Conservation (phyloP, 2,888 invertebrate genomes). For the Synanthedon tipuliformis region DNA sequence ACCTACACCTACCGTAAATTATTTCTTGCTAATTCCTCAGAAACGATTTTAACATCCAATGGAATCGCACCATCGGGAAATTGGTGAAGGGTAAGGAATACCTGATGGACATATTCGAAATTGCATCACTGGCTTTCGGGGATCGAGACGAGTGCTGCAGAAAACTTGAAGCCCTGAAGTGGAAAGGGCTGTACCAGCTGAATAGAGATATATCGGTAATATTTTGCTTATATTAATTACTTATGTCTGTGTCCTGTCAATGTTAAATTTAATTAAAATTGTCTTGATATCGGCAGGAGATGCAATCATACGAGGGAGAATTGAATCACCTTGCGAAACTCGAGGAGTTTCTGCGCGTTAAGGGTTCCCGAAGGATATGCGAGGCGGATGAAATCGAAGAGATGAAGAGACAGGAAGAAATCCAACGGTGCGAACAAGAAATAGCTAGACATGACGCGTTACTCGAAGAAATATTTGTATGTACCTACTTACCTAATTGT, state of each 20-base stretch:
- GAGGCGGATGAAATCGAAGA: conserved; percentile 81
- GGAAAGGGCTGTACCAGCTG: conserved; percentile 76
- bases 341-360: conserved; percentile 85
- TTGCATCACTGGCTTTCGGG: conserved; percentile 86
- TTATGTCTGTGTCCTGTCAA: too few relatives aligned
- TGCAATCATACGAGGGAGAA: conserved; percentile 87
- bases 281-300: conserved; percentile 68
- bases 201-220: conserved; percentile 70
- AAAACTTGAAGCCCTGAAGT: conserved; percentile 83
- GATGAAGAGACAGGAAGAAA: conserved; percentile 74
- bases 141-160: conserved; percentile 83
- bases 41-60: conserved; percentile 82
- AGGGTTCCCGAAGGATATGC: conserved; percentile 81
- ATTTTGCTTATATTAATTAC: too few relatives aligned
- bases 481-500: conserved; percentile 9
- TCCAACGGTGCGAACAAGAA: conserved; percentile 77
- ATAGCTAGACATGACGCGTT: conserved; percentile 78
- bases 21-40: conserved; percentile 35
- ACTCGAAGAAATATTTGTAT: conserved; percentile 78
- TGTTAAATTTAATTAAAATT: too few relatives aligned
- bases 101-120: conserved; percentile 88
- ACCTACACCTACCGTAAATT: background rate
- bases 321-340: conserved; percentile 86
- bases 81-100: conserved; percentile 82
- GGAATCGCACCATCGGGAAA: conserved; percentile 82